phyloP scores from a whole-genome alignment of 2,888 invertebrate genomes.

The Lycaena phlaeas region DNA sequence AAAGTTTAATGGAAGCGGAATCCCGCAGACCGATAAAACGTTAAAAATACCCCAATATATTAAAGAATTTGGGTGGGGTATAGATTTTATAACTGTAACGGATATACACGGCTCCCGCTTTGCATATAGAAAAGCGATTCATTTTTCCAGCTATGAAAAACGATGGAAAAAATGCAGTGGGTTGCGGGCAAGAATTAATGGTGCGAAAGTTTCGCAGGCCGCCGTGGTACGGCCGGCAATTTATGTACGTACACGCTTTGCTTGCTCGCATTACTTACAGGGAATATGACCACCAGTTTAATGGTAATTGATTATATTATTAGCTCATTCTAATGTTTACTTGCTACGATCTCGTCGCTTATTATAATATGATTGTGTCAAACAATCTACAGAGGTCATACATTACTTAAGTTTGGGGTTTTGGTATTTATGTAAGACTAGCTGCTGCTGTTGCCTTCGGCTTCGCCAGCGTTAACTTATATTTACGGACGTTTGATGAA shows the following conservation, averaged over 20 bases:
- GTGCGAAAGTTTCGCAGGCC: constrained; percentile 51
- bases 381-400: too few species aligned
- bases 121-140: constrained; percentile 58
- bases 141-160: constrained; percentile 26
- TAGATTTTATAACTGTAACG: constrained; percentile 55
- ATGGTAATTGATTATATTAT: not conserved
- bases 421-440: too few species aligned
- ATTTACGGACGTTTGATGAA: too few species aligned
- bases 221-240: constrained; percentile 32
- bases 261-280: constrained; percentile 12
- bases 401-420: too few species aligned
- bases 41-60: constrained; percentile 57
- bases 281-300: not conserved
- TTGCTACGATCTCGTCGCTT: too few species aligned
- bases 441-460: too few species aligned
- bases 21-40: constrained; percentile 58
- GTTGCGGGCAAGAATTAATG: constrained; percentile 62
- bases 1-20: constrained; percentile 60
- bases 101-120: constrained; percentile 33
- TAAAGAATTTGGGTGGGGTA: constrained; percentile 45
- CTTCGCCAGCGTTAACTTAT: too few species aligned
- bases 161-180: constrained; percentile 51
- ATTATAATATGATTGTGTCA: too few species aligned
- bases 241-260: constrained; percentile 49
- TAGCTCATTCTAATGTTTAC: not conserved